Evolutionary conservation across 2,888 invertebrate genomes (phyloP), one percentile per base, ranked within the genome.

Genomic region (Sclerodermus sp.): DNA sequence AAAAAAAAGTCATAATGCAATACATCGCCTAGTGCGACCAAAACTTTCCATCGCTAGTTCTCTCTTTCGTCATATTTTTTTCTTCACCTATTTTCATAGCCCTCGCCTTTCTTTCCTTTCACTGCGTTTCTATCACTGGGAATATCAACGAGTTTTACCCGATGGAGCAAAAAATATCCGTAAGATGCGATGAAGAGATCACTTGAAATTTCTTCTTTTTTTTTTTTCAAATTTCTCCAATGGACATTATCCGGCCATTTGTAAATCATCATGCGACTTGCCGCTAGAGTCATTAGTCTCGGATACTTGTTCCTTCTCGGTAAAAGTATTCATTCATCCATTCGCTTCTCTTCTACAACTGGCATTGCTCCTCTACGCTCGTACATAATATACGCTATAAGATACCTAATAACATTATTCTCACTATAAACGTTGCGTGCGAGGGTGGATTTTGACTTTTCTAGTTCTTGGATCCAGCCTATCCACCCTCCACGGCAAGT

Each of bases 371-470:
- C 60, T 42, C 53, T 23, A 23, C 23, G 23, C 23, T 23, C 23
- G 23, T 23, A 42, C 43, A 40, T 58, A 57, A 53, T 55, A 65
- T 68, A 75, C 62, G 58, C 71, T 74, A 68, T 62, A 70, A 68
- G 62, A 70, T 70, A 73, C 44, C 63, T 73, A 72, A 67, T 74
- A 63, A 72, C 67, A 69, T 64, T 71, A 71, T 60, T 75, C 74
- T 73, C 73, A 74, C 74, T 74, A 73, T 51, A 51, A 55, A 64
- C 53, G 60, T 62, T 49, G 45, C 60, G 52, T 47, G 49, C 54
- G 46, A 55, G 42, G 47, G 37, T 50, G 47, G 50, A 55, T 52
- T 23, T 44, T n/a, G n/a, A n/a, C n/a, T n/a, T n/a, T 44, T 32
- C 29, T 40, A 36, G 29, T 31, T 45, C 17, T 32, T 36, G 9